Base-by-base conservation (phyloP, 2,797 vertebrate species). In the Manis crassicaudata region DNA sequence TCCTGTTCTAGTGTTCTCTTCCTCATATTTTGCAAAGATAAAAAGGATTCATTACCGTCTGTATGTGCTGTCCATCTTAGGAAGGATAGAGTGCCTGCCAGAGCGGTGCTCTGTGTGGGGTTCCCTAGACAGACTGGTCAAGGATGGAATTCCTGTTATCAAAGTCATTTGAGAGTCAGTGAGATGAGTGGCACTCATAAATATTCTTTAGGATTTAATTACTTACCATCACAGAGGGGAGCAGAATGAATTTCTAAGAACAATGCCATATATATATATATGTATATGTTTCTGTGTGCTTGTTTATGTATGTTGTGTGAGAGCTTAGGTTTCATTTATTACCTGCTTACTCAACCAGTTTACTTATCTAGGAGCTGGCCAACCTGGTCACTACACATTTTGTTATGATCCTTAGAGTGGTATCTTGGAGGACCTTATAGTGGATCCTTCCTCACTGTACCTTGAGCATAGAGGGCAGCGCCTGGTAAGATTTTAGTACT, bases 1-100 rank as follows among this genome's bases (percentile, higher is more conserved):
- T 96, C 29, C 10, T 25, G 4, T 58, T 16, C 77, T 40, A 32
- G 58, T 87, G 82, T 85, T 70, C 63, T 80, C 70, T 89, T 83
- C 60, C 46, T 88, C 67, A 63, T 2, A 35, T 75, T 96, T 93
- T 87, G 58, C 79, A 63, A 37, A 82, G 88, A 62, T 91, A 35
- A 50, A 84, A 81, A 76, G 25, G 29, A 27, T 25, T 72, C 37
- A 27, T 72, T 76, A n/a, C 65, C 11, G 23, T 58, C 46, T 58
- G 9, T 12, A 3, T 20, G 6, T 37, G 2, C 35, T 27, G n/a
- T 65, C 54, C 9, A 90, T 88, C 70, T 37, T 56, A 17, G 87
- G n/a, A 72, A 92, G 92, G 76, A 70, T 0, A 0, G 52, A 37
- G 9, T 20, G 12, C 75, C 43, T n/a, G 18, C 16, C 11, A 8